These are phyloP conservation scores for Coreius guichenoti DNA, from an alignment of 2,797 vertebrate species.

Conservation along the genomic window DNA sequence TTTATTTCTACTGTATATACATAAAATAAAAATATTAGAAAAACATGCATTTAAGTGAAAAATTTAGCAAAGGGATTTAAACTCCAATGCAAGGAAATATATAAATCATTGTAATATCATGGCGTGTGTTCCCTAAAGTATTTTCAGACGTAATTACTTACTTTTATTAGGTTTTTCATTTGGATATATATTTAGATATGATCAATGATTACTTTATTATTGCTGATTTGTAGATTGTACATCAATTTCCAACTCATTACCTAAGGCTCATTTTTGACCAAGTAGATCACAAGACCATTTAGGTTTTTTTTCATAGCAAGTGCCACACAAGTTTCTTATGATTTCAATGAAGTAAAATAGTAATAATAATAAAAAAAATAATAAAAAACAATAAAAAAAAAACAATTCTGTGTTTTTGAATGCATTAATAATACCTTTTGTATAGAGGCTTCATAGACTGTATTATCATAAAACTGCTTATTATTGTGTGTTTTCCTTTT, in stretches of 20 bases:
- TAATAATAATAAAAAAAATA: too few species aligned
- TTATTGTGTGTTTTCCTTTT: neutral
- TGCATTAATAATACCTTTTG: neutral
- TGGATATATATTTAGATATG: neutral
- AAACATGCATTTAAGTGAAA: neutral
- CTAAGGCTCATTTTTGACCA: neutral
- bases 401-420: too few species aligned
- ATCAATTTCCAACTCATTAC: too few species aligned
- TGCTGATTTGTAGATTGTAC: neutral
- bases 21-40: neutral
- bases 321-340: neutral
- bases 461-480: neutral
- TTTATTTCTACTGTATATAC: neutral
- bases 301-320: neutral
- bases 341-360: neutral
- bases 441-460: conserved; percentile 25
- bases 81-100: too few species aligned
- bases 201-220: neutral
- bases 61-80: too few species aligned
- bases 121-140: too few species aligned
- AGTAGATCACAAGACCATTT: neutral
- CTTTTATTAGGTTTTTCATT: neutral
- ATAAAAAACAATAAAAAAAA: too few species aligned
- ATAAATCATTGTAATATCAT: too few species aligned
- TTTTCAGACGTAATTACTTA: neutral